Percentiles rank a stretch among this genome's conserved stretches.
Conservation (phyloP, 1,140 invertebrate species). For the Semibalanus balanoides region DNA sequence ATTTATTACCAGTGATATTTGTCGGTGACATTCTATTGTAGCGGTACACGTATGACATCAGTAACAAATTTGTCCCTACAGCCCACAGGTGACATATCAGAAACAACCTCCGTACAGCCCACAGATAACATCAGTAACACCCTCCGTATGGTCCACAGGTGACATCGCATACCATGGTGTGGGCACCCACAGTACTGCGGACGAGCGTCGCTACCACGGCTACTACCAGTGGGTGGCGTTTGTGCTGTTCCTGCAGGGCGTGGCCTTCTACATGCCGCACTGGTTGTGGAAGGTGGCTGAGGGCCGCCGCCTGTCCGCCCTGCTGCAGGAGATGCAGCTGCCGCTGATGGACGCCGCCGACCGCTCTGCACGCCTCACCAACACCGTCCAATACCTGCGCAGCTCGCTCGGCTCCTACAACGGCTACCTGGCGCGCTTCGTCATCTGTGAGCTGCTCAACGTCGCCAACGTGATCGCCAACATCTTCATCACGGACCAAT, state of each 20-base stretch:
- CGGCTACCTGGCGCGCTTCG: constrained; percentile 16
- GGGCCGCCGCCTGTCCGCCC: constrained; percentile 31
- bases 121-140: no score
- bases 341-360: constrained; percentile 13
- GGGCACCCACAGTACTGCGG: neutral
- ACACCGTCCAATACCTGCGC: neutral
- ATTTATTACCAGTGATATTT: no score
- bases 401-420: neutral
- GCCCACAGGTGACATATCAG: no score
- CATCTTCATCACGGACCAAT: constrained; percentile 32
- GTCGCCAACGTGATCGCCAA: constrained; percentile 31
- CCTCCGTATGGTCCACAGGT: neutral
- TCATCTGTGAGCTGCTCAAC: constrained; percentile 27
- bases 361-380: neutral
- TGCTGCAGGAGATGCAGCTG: constrained; percentile 17
- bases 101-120: no score
- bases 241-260: constrained; percentile 72
- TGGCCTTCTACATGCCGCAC: constrained; percentile 72
- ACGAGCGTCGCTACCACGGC: neutral
- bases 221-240: constrained; percentile 43
- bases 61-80: no score
- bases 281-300: constrained; percentile 86
- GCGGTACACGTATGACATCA: no score
- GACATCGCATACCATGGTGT: neutral
- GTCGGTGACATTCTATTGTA: no score